Conservation (phyloP, 2,113 vertebrate genomes). For the Triplophysa tibetana region DNA sequence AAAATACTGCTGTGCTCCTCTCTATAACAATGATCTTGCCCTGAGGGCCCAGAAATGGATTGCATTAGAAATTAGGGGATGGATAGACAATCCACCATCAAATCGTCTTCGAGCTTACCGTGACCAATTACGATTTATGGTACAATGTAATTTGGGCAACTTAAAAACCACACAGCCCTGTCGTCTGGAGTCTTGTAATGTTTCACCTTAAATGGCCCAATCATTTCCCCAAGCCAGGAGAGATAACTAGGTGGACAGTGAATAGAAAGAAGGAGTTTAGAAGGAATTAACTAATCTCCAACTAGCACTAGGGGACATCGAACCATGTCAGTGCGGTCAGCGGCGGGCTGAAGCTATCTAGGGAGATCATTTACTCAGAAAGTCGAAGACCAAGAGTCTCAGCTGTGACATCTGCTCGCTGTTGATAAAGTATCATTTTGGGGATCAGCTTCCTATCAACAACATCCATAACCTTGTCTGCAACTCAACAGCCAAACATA, state of each 20-base stretch:
- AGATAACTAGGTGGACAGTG: constrained; percentile 4
- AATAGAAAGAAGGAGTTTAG: constrained; percentile 42
- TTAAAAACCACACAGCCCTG: constrained; percentile 45
- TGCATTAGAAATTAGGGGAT: constrained; percentile 26
- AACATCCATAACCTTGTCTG: constrained; percentile 52
- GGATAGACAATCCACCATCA: constrained; percentile 35
- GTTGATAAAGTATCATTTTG: constrained; percentile 72
- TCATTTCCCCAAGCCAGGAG: neutral
- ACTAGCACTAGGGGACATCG: constrained; percentile 61
- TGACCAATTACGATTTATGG: constrained; percentile 56
- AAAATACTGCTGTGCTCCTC: constrained; percentile 1
- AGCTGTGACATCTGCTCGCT: constrained; percentile 63
- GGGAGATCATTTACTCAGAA: constrained; percentile 73
- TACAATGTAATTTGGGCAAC: constrained; percentile 55
- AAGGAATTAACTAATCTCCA: constrained; percentile 61
- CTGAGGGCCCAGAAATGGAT: constrained; percentile 40
- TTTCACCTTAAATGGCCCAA: constrained; percentile 40
- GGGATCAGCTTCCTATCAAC: constrained; percentile 55
- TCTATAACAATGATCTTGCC: constrained; percentile 21
- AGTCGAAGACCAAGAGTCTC: constrained; percentile 55
- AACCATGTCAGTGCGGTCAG: constrained; percentile 52
- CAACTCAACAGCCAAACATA: constrained; percentile 61
- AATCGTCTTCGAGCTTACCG: constrained; percentile 47
- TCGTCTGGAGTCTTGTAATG: constrained; percentile 58
- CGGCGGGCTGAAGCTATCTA: constrained; percentile 59